Evolutionary conservation across 2,113 vertebrate species (phyloP), one percentile per base, ranked within the genome.

Genomic region (Perca fluviatilis): DNA sequence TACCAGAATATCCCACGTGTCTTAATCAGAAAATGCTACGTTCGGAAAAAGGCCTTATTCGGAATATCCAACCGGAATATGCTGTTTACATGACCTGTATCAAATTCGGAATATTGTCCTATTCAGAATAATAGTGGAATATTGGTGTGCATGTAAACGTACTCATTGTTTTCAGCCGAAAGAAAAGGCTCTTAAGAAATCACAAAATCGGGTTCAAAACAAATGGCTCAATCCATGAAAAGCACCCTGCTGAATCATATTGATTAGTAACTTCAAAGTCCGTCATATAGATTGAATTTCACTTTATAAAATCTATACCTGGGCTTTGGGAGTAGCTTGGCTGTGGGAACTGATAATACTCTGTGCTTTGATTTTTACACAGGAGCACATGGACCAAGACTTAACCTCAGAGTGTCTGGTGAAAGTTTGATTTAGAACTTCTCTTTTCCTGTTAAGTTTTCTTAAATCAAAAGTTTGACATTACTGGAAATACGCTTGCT

Each of bases 301-400:
- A 75, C 61, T 80, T 80, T 30, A 62, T 66, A 83, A 72, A 80
- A 89, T 71, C 79, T n/a, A 74, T 67, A 66, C 11, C 2, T 70
- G 50, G 18, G 62, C 60, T 81, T 57, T 81, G 33, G 60, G 74
- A 57, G 40, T 19, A 46, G 33, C 57, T 87, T 79, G 30, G 1
- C 27, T 70, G 63, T 83, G 64, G 68, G 69, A 77, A 67, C 63
- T 25, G 51, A 54, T 30, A 47, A 50, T 61, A 58, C 19, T 51
- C 46, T 33, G 21, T 46, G 25, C 57, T 76, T 21, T 65, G 66
- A 36, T 67, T 73, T 73, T 50, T n/a, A 74, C 23, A 60, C 4
- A 1, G 3, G 7, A 10, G 14, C 77, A 21, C 56, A 19, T 18
- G 6, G 63, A 74, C 18, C n/a, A 54, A 60, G 15, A 72, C 46